Percentiles rank a stretch among this genome's conserved stretches.
Conservation (phyloP, 2,797 vertebrate genomes). For the Parambassis ranga region DNA sequence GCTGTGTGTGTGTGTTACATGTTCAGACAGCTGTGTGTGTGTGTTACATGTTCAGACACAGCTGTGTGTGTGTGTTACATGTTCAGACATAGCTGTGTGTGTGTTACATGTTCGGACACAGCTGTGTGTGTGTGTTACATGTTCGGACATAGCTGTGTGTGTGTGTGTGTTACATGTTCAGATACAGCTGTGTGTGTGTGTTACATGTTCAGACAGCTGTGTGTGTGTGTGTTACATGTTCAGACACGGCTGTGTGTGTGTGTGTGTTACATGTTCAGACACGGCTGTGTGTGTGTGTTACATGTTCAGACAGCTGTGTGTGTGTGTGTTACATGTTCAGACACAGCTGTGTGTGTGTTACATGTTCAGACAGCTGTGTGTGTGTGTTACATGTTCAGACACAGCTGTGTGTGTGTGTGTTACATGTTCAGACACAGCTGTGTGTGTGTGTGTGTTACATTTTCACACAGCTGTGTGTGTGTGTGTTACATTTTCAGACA, state of each 20-base stretch:
- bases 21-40: too few species aligned
- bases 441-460: too few species aligned
- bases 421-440: conserved; percentile 79
- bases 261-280: too few species aligned
- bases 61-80: conserved; percentile 64
- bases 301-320: conserved; percentile 79
- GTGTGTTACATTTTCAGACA: conserved; percentile 76
- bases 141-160: too few species aligned
- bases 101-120: conserved; percentile 77
- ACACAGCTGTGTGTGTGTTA: conserved; percentile 25
- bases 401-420: neutral
- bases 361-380: conserved; percentile 79
- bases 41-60: conserved; percentile 77
- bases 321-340: too few species aligned
- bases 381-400: too few species aligned
- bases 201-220: too few species aligned
- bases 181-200: conserved; percentile 76
- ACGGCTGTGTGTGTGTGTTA: conserved; percentile 19
- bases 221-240: conserved; percentile 52
- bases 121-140: conserved; percentile 68
- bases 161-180: conserved; percentile 61
- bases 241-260: conserved; percentile 77
- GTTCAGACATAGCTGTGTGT: too few species aligned
- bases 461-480: too few species aligned
- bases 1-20: conserved; percentile 66